Evolutionary conservation across 2,113 vertebrate species (phyloP).

Genomic region (Chiloscyllium plagiosum): DNA sequence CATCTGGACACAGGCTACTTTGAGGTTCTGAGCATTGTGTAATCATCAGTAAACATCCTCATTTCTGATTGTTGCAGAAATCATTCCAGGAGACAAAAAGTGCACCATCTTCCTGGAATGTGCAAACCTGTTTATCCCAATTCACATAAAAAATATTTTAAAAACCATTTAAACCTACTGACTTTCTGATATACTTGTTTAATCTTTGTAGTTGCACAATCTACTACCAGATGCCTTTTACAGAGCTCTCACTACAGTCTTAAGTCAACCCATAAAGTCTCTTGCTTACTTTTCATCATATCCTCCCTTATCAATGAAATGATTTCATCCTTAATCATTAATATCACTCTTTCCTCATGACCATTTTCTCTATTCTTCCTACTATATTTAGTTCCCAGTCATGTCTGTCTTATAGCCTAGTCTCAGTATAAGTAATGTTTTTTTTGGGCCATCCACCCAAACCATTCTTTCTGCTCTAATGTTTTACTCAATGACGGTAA

Average conservation of each 20-base stretch:
- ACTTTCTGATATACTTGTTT: not conserved
- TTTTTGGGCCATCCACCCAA: not conserved
- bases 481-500: not conserved
- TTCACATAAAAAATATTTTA: not conserved
- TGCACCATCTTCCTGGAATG: not conserved
- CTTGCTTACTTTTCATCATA: not conserved
- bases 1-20: no score
- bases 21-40: no score
- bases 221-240: no score
- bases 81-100: not conserved
- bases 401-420: not conserved
- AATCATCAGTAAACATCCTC: no score
- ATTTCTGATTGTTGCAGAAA: not conserved
- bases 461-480: not conserved
- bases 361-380: not conserved
- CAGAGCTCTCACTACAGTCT: not conserved
- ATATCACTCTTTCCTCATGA: not conserved
- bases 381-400: not conserved
- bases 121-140: not conserved
- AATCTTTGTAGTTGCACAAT: not conserved
- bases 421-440: not conserved
- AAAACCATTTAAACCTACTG: not conserved
- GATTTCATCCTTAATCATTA: not conserved
- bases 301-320: not conserved
- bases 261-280: not conserved